These are phyloP conservation scores for Mesorhabditis spiculigera DNA, from an alignment of 2,888 invertebrate species.

Conservation along the genomic window DNA sequence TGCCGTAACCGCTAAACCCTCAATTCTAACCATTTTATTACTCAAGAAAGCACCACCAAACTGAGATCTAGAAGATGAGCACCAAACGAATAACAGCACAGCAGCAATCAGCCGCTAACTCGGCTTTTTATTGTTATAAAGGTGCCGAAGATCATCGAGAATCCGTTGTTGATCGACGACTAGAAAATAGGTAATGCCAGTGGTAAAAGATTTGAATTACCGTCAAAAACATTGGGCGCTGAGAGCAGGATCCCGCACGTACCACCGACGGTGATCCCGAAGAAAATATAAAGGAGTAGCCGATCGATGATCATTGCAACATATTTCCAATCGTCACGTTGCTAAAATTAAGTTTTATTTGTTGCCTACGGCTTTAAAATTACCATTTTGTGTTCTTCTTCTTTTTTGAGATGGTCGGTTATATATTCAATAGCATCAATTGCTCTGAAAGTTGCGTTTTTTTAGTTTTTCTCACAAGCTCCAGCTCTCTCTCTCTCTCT, in stretches of 20 bases:
- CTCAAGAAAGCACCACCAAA: too few species aligned
- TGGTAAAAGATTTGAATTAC: constrained; percentile 9
- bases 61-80: too few species aligned
- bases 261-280: constrained; percentile 62
- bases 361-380: not conserved
- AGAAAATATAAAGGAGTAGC: constrained; percentile 62
- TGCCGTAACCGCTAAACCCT: too few species aligned
- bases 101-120: too few species aligned
- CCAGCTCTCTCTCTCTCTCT: too few species aligned
- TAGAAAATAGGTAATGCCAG: not conserved
- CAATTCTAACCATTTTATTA: too few species aligned
- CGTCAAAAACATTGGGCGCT: constrained; percentile 62
- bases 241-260: constrained; percentile 60
- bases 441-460: constrained; percentile 12
- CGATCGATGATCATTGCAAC: constrained; percentile 64
- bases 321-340: constrained; percentile 63
- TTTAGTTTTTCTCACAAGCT: not conserved
- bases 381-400: constrained; percentile 51
- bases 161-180: not conserved
- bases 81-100: too few species aligned
- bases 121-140: not conserved
- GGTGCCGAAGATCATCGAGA: not conserved
- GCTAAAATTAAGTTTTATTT: constrained; percentile 40
- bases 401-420: constrained; percentile 47
- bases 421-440: constrained; percentile 51